Evolutionary conservation across 2,888 invertebrate species (phyloP), one percentile per base, ranked within the genome.

Genomic region (Torymus aiolomorphi): DNA sequence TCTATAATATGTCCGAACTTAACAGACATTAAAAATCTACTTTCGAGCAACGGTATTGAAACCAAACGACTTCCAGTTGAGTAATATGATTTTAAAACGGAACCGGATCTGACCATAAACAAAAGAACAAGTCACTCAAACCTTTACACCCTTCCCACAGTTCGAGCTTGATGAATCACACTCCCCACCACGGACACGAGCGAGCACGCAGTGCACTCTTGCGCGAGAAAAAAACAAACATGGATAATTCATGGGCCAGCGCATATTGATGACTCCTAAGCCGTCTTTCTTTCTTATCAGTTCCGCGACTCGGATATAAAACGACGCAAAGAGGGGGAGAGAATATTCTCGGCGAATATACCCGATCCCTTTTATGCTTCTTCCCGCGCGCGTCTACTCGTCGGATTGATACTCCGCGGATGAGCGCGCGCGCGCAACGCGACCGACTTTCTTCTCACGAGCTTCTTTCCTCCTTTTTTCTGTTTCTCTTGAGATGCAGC

Each of bases 321-420:
- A 42, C 42, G 42, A 42, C 67, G 67, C 66, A 75, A 67, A 67
- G 67, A 61, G 31, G 18, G n/a, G 31, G 16, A 14, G 61, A 69
- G 67, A 76, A 76, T 76, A 76, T 76, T 76, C 75, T 61, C 66
- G 59, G 52, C 24, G 67, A 76, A 76, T 76, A 76, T 76, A 67
- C 66, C 42, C 75, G 75, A 75, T 75, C 75, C 51, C 67, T 67
- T 67, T 67, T 42, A 59, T 66, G 57, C 63, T 73, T 63, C n/a
- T 49, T 16, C 54, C 16, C 63, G 3, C 2, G 4, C 49, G 14
- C 49, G n/a, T n/a, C 65, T 8, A 14, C 51, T 13, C 57, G 65
- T 54, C 31, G 61, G 67, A 76, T 76, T 76, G 67, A 76, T 76
- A 76, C 75, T 69, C 54, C 10, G 42, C 42, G 61, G 42, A 69